Percentiles rank a stretch among this genome's conserved stretches.
Evolutionary conservation across 2,113 vertebrate genomes (phyloP).

Genomic region (Pavo muticus): DNA sequence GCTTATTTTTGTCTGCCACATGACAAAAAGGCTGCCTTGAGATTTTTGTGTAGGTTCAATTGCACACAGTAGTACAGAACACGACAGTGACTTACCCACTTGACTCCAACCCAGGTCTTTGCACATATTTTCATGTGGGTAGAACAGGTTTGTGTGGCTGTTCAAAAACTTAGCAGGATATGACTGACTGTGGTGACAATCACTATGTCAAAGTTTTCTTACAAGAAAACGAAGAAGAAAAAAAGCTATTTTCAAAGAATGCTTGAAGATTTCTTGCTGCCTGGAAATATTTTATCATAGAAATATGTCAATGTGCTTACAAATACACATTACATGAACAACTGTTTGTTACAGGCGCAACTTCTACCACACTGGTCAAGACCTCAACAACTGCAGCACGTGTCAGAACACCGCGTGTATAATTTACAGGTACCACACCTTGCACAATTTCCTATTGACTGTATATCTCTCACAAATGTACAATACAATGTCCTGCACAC

Average conservation of each 20-base stretch:
- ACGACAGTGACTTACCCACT: fast-evolving
- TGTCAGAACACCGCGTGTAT: slow-evolving; percentile 98
- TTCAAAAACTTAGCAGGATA: background rate
- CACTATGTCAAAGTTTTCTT: background rate
- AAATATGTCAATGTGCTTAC: background rate
- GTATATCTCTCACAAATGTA: too few relatives aligned
- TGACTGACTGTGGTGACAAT: background rate
- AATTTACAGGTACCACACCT: slow-evolving; percentile 93
- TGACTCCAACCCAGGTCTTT: background rate
- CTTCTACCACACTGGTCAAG: slow-evolving; percentile 97
- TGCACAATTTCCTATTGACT: background rate
- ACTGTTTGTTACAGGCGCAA: slow-evolving; percentile 87
- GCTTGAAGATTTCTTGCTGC: too few relatives aligned
- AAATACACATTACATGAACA: background rate
- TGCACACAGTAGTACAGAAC: background rate
- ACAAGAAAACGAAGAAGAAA: background rate
- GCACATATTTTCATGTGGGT: background rate
- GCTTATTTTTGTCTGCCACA: background rate
- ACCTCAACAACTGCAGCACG: slow-evolving; percentile 97
- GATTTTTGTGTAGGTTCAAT: background rate
- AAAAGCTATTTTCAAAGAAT: background rate
- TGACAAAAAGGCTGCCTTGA: background rate
- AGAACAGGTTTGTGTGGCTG: background rate
- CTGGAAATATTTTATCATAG: background rate
- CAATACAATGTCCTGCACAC: background rate